A percentile compares a stretch with the other conserved stretches of the same genome.
Conservation (phyloP, 1,140 invertebrate genomes). For the Pseudomyrmex flavicornis region DNA sequence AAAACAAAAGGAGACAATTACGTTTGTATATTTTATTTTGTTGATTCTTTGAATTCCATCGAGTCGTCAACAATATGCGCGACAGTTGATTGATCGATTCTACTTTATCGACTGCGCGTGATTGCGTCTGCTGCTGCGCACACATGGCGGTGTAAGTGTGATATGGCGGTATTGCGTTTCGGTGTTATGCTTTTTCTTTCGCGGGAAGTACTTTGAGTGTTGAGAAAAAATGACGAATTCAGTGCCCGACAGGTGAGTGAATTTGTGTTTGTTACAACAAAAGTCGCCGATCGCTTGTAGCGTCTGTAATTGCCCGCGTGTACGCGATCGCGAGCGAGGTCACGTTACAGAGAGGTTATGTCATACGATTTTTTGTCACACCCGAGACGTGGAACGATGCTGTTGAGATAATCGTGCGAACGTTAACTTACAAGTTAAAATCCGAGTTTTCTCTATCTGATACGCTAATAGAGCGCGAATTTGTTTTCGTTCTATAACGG, state of each 20-base stretch:
- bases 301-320: constrained; percentile 4
- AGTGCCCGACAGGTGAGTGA: constrained; percentile 75
- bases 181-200: constrained; percentile 65
- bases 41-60: neutral
- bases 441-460: neutral
- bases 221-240: constrained; percentile 72
- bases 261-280: neutral
- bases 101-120: constrained; percentile 42
- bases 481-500: neutral
- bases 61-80: constrained; percentile 21
- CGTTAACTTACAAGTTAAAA: neutral
- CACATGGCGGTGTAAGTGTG: constrained; percentile 42
- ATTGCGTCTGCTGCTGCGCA: constrained; percentile 61
- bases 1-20: no score
- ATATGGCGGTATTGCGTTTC: constrained; percentile 64
- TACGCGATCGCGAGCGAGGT: constrained; percentile 24
- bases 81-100: constrained; percentile 67
- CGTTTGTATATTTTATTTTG: no score
- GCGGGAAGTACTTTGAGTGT: constrained; percentile 50
- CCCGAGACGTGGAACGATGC: neutral
- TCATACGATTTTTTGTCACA: constrained; percentile 21
- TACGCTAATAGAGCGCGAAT: neutral
- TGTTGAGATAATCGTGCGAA: neutral
- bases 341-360: constrained; percentile 74
- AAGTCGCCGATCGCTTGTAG: neutral